Base-by-base conservation (phyloP, 2,797 vertebrate genomes). In the Pipistrellus kuhlii region DNA sequence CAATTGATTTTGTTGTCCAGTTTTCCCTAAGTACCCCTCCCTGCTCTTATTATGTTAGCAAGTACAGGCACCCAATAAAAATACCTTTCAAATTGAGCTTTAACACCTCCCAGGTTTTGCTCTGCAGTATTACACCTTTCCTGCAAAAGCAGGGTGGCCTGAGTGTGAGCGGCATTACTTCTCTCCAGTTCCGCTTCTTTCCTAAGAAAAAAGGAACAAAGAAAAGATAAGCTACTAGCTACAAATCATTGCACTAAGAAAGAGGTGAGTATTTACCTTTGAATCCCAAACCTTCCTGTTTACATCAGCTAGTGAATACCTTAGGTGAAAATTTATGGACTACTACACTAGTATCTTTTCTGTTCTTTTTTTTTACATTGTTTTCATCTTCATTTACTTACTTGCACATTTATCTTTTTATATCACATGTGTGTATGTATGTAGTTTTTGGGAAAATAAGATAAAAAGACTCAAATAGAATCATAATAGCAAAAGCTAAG, bases 41-140 rank as follows among this genome's bases (percentile, higher is more conserved):
- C n/a, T 12, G 69, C 3, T 87, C 68, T 51, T 11, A 51, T 21
- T 68, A 32, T 3, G 55, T 64, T 59, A 80, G 5, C 55, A n/a
- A 51, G 44, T 75, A 55, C 11, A 35, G 48, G 12, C 46, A 68
- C 38, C 55, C 14, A 7, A 14, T 13, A 46, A 66, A 85, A 84
- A 62, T 98, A 99, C 99, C 98, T 99, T 97, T 99, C 98, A 93
- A 99, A 98, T 18, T 99, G 98, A 35, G 98, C 96, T 75, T 98
- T 88, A 72, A 98, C 73, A 25, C 98, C 96, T 64, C 84, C 98
- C 59, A 99, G 98, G 97, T 98, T 98, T 77, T 96, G 88, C 68
- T 98, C 77, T 0, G 97, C 97, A 75, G 44, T 95, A 23, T 94
- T 94, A 35, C 98, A 97, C 6, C 98, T 98, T 83, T 99, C 98